phyloP scores from a whole-genome alignment of 2,888 invertebrate species.

The Platycheirus albimanus region DNA sequence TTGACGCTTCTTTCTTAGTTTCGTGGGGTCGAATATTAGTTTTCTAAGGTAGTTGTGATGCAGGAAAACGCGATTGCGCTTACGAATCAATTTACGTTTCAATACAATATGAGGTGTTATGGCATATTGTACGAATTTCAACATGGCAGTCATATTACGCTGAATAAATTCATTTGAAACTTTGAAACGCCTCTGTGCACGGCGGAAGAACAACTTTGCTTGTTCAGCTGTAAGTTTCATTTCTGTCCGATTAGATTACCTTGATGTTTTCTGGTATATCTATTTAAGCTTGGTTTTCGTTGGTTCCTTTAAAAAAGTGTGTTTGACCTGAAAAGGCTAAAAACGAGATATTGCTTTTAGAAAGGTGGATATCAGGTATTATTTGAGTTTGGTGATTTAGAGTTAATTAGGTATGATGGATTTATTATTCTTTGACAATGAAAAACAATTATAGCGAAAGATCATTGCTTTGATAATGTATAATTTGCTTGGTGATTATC shows the following conservation, averaged over 20 bases:
- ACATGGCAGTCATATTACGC: slow-evolving; percentile 77
- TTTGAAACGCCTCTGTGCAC: slow-evolving; percentile 78
- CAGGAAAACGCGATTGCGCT: slow-evolving; percentile 76
- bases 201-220: slow-evolving; percentile 75
- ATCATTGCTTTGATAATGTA: too few species aligned
- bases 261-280: background rate
- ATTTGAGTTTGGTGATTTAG: background rate
- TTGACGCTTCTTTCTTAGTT: slow-evolving; percentile 76
- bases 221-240: slow-evolving; percentile 73
- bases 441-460: too few species aligned
- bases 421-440: too few species aligned
- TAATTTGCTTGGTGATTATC: too few species aligned
- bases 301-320: slow-evolving; percentile 24
- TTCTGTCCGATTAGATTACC: background rate
- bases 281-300: background rate
- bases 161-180: slow-evolving; percentile 78
- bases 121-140: slow-evolving; percentile 78
- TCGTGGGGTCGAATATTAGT: slow-evolving; percentile 78
- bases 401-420: background rate
- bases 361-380: background rate
- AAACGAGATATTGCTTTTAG: slow-evolving; percentile 33
- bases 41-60: slow-evolving; percentile 76
- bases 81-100: slow-evolving; percentile 77
- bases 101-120: slow-evolving; percentile 78
- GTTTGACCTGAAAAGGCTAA: slow-evolving; percentile 56